These are phyloP conservation scores for Protobothrops flavoviridis DNA, from an alignment of 2,113 vertebrate species.

Conservation along the genomic window DNA sequence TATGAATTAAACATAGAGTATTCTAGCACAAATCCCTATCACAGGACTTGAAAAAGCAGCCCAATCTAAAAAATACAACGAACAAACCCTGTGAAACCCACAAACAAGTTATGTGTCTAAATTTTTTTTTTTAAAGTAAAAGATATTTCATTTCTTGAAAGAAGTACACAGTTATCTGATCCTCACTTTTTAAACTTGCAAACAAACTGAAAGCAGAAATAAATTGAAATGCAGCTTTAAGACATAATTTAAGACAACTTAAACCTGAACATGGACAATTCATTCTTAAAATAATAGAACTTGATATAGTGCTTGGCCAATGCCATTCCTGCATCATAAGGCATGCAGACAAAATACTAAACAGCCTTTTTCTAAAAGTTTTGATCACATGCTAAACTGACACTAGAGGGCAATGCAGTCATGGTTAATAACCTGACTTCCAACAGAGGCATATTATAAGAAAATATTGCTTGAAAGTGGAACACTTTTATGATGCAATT, in stretches of 20 bases:
- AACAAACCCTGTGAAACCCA: background rate
- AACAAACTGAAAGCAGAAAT: background rate
- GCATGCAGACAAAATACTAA: background rate
- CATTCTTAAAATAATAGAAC: background rate
- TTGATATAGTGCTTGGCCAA: background rate
- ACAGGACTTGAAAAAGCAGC: background rate
- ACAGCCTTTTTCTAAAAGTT: background rate
- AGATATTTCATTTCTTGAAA: background rate
- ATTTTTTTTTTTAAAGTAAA: background rate
- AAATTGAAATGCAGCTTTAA: background rate
- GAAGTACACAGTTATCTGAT: background rate
- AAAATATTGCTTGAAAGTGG: background rate
- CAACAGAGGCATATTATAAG: background rate
- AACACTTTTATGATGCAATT: background rate
- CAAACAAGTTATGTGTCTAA: background rate
- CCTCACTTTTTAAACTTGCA: background rate
- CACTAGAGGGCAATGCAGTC: slow-evolving; percentile 23
- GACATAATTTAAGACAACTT: background rate
- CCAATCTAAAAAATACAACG: background rate
- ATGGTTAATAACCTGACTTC: background rate
- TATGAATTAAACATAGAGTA: background rate
- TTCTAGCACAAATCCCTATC: background rate
- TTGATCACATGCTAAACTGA: background rate
- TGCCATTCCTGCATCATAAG: background rate
- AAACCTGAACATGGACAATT: background rate